phyloP scores from a whole-genome alignment of 1,140 invertebrate species.

The Aphidius ervi region DNA sequence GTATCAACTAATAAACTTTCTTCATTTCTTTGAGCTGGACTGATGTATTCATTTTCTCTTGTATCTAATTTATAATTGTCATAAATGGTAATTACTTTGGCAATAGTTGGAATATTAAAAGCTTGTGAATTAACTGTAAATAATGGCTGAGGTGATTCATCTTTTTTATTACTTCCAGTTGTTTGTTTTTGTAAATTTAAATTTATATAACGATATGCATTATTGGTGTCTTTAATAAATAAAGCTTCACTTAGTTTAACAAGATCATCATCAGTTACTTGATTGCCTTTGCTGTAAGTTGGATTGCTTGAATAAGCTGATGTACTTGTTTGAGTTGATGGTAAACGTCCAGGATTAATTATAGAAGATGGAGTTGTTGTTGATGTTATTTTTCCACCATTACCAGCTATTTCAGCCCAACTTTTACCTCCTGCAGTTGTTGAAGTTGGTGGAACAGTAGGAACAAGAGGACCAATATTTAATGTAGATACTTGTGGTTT shows the following conservation, averaged over 20 bases:
- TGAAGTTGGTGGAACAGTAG: conserved; percentile 13
- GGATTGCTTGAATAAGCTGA: conserved; percentile 40
- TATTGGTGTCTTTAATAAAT: conserved; percentile 68
- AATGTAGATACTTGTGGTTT: background rate
- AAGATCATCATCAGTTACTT: conserved; percentile 59
- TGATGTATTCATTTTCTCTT: conserved; percentile 72
- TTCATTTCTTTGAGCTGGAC: conserved; percentile 59
- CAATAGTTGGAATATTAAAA: conserved; percentile 62
- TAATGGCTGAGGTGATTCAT: conserved; percentile 69
- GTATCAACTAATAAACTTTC: conserved; percentile 60
- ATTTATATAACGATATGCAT: conserved; percentile 62
- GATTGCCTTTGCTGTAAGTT: conserved; percentile 45
- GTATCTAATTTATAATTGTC: conserved; percentile 76
- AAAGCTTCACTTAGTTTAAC: conserved; percentile 66
- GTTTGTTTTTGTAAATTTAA: conserved; percentile 71
- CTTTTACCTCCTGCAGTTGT: conserved; percentile 28
- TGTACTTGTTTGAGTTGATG: conserved; percentile 12
- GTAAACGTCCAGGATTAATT: conserved; percentile 15
- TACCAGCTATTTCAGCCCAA: conserved; percentile 38
- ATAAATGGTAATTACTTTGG: conserved; percentile 63
- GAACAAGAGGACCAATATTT: conserved; percentile 18
- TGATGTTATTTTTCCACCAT: conserved; percentile 26
- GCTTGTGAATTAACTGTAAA: conserved; percentile 58
- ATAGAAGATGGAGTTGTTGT: conserved; percentile 24
- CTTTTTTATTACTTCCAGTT: conserved; percentile 60